phyloP scores from a whole-genome alignment of 2,888 invertebrate species.

The Coenonympha glycerion region DNA sequence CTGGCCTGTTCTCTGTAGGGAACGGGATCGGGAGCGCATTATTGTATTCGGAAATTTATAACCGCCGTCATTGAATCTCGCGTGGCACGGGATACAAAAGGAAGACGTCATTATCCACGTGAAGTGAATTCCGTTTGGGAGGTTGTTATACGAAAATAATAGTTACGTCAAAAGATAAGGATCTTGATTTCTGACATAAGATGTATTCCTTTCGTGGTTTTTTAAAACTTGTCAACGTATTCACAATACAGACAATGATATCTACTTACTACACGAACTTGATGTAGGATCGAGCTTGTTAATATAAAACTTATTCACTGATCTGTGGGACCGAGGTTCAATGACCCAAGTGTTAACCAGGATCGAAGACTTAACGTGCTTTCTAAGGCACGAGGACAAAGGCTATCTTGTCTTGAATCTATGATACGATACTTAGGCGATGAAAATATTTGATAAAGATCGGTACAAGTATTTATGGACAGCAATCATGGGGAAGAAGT shows the following conservation, averaged over 20 bases:
- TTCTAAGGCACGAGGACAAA: too few species aligned
- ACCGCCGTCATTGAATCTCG: constrained; percentile 10
- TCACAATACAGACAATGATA: too few species aligned
- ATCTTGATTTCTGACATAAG: neutral
- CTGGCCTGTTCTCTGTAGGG: constrained; percentile 25
- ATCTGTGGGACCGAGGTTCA: too few species aligned
- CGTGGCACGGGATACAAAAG: constrained; percentile 1
- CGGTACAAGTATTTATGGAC: neutral
- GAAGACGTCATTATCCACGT: constrained; percentile 3
- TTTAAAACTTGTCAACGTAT: neutral
- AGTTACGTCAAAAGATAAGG: neutral
- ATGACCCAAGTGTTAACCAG: too few species aligned
- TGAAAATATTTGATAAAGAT: too few species aligned
- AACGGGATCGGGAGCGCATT: constrained; percentile 19
- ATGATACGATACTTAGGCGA: too few species aligned
- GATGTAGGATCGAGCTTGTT: too few species aligned
- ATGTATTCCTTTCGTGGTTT: neutral
- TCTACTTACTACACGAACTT: too few species aligned
- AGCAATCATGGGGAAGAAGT: too few species aligned
- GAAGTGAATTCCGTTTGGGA: constrained; percentile 2
- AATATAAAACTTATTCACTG: too few species aligned
- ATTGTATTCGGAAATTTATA: constrained; percentile 10
- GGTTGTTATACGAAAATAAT: neutral
- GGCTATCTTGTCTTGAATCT: too few species aligned
- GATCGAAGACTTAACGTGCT: too few species aligned